phyloP scores from a whole-genome alignment of 1,140 invertebrate species.

The Magallana angulata region DNA sequence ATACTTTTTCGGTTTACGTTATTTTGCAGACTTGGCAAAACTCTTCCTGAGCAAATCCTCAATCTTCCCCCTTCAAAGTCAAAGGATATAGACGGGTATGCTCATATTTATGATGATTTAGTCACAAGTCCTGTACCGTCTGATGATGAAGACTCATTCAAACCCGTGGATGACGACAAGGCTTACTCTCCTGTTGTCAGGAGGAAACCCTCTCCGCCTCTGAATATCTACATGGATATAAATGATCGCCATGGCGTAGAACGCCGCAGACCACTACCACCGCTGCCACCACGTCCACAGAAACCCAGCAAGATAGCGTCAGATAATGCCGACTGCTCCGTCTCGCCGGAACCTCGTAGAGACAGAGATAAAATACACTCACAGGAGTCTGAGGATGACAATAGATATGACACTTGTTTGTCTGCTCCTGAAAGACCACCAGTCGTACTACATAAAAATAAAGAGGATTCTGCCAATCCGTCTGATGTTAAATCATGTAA shows the following conservation, averaged over 20 bases:
- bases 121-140: neutral
- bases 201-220: neutral
- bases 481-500: neutral
- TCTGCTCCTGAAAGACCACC: neutral
- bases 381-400: neutral
- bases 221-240: too few species aligned
- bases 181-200: too few species aligned
- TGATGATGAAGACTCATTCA: neutral
- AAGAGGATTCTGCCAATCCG: neutral
- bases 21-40: neutral
- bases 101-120: neutral
- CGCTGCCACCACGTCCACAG: neutral
- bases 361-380: neutral
- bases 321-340: neutral
- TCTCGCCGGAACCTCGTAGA: neutral
- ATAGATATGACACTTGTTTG: neutral
- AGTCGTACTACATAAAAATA: neutral
- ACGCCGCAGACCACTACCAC: neutral
- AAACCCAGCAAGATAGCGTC: neutral
- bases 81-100: neutral
- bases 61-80: neutral
- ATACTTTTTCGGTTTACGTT: neutral
- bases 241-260: too few species aligned
- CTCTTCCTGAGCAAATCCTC: slow-evolving; percentile 10
- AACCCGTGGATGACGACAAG: too few species aligned